Evolutionary conservation across 1,140 invertebrate genomes (phyloP), one percentile per base, ranked within the genome.

Genomic region (Zaprionus tsacasi): DNA sequence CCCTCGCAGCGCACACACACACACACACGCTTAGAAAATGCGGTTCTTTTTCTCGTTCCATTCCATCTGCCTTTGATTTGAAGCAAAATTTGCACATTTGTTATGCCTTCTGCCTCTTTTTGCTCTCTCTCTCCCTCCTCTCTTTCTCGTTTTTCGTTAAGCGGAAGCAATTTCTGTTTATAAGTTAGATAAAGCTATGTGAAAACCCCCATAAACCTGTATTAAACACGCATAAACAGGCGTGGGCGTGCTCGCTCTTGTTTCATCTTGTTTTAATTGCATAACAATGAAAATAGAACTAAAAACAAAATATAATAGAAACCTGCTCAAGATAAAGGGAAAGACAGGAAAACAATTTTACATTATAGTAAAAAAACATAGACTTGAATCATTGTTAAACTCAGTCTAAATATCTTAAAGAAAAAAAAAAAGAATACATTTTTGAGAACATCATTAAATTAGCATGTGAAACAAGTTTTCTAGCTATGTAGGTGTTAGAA

Each of bases 1-100:
- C 63, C 82, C 82, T 86, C 70, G 54, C 64, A 56, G 60, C 48
- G 61, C 56, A 61, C 45, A 57, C 30, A 52, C 52, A 58, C 56
- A 57, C 54, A 59, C 35, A 17, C 50, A 76, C 38, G 38, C 30
- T 48, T 48, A 65, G 12, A 36, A 43, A 25, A 77, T 77, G 35
- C 54, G 52, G 57, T 52, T 33, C 35, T 68, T 70, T 35, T 40
- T 52, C 25, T 54, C 61, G 77, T 70, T 76, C 59, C 78, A 48
- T 61, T 65, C 21, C 54, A 33, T 52, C 13, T 80, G 17, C 43
- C 48, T 59, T 75, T 79, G 67, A 66, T 78, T 66, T 56, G 55
- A 4, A 35, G 38, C 17, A 25, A 58, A 57, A 52, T 43, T 58
- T 73, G 60, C 70, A 72, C 54, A 66, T 72, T 67, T 63, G 33